Conservation (phyloP, 2,113 vertebrate species). For the Mustelus asterias region DNA sequence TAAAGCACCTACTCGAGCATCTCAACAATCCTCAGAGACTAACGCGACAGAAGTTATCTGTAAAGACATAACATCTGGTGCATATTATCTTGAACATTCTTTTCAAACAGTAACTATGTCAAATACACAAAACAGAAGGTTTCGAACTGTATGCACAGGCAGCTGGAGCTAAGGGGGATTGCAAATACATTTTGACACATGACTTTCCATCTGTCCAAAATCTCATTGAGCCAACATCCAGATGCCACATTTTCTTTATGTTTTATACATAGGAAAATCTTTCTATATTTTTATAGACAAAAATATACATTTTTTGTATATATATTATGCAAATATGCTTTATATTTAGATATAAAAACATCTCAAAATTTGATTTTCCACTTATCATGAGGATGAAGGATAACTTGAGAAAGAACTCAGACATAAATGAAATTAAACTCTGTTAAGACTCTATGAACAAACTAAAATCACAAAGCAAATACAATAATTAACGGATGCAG, state of each 20-base stretch:
- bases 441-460: neutral
- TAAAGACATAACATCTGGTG: conserved; percentile 31
- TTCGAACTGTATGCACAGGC: conserved; percentile 1
- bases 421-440: neutral
- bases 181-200: conserved; percentile 25
- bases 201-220: neutral
- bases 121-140: conserved; percentile 4
- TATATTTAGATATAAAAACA: neutral
- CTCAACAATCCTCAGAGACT: conserved; percentile 12
- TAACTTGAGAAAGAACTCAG: neutral
- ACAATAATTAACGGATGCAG: neutral
- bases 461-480: neutral
- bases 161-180: neutral
- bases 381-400: neutral
- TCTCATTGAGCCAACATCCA: neutral
- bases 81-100: conserved; percentile 22
- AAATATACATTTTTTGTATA: neutral
- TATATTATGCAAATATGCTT: neutral
- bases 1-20: conserved; percentile 24
- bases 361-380: neutral
- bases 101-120: neutral
- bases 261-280: neutral
- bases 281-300: neutral
- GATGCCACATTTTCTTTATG: neutral
- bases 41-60: conserved; percentile 17